Base-by-base conservation (phyloP, 2,797 vertebrate species). In the Moxostoma hubbsi region DNA sequence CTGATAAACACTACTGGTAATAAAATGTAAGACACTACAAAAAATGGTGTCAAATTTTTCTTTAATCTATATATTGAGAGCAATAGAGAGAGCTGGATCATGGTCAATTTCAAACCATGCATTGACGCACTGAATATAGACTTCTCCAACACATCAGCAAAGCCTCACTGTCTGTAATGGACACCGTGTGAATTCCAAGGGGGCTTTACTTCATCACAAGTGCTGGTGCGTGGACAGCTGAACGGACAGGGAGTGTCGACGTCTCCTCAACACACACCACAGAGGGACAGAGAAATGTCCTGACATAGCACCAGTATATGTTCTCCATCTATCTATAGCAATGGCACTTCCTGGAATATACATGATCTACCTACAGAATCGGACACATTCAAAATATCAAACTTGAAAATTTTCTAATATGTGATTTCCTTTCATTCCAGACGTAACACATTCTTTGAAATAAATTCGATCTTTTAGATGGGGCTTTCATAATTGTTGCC, bases 171-270 rank as follows among this genome's bases (percentile, higher is more conserved):
- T 79, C 70, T 89, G 91, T 90, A 94, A 93, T 75, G 67, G 90
- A 94, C 90, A 90, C 93, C 86, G 89, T 89, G 92, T 90, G 90
- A 93, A 93, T 93, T 92, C 91, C 90, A 85, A 58, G 9, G 85
- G 81, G 86, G 87, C 88, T 84, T 85, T 68, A 82, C 86, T 90
- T 91, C 90, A 91, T 92, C 91, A 89, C 85, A 75, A 75, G 84
- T 88, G 82, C 88, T 86, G 81, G 86, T 90, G 90, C 89, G 90
- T 78, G 86, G 92, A 94, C 93, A 94, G 93, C 93, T 94, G 93
- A 94, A 85, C 77, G 86, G 90, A 91, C 89, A 88, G 85, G 87
- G 75, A 85, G 88, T 92, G 89, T 91, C 88, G 89, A 87, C 85
- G 79, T 88, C 85, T 59, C 77, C 85, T 84, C 71, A 62, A 70